Percentiles rank a stretch among this genome's conserved stretches.
Evolutionary conservation across 2,888 invertebrate species (phyloP).

Genomic region (Acanthosepion esculentum): DNA sequence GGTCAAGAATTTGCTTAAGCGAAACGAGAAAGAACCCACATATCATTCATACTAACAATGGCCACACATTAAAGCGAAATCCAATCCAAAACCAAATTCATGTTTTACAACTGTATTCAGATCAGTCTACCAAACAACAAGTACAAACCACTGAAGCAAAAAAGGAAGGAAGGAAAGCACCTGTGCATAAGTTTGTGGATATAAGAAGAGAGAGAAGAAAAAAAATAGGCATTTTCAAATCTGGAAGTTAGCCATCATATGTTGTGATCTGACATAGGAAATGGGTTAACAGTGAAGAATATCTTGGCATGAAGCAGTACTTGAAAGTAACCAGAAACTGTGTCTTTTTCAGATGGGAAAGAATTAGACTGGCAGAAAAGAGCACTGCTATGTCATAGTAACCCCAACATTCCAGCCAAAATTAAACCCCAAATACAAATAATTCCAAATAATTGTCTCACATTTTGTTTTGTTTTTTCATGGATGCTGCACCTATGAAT

Average conservation of each 20-base stretch:
- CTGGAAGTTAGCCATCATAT: neutral
- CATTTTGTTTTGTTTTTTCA: neutral
- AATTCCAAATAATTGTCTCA: neutral
- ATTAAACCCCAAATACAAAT: neutral
- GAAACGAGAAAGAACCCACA: neutral
- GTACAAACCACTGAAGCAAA: conserved; percentile 33
- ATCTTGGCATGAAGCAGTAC: neutral
- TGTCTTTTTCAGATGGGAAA: neutral
- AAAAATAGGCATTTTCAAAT: neutral
- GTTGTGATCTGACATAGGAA: neutral
- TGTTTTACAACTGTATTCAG: neutral
- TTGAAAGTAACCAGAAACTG: neutral
- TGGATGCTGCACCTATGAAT: neutral
- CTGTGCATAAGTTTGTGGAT: neutral
- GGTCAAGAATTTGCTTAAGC: neutral
- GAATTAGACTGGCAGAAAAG: conserved; percentile 33
- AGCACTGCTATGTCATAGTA: neutral
- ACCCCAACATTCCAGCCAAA: neutral
- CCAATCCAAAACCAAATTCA: neutral
- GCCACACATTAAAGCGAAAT: neutral
- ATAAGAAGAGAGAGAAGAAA: neutral
- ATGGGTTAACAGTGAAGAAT: neutral
- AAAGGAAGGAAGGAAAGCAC: neutral
- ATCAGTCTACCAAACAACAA: neutral
- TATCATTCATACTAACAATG: neutral